phyloP scores from a whole-genome alignment of 2,797 vertebrate species.

The Sebastes alutus region DNA sequence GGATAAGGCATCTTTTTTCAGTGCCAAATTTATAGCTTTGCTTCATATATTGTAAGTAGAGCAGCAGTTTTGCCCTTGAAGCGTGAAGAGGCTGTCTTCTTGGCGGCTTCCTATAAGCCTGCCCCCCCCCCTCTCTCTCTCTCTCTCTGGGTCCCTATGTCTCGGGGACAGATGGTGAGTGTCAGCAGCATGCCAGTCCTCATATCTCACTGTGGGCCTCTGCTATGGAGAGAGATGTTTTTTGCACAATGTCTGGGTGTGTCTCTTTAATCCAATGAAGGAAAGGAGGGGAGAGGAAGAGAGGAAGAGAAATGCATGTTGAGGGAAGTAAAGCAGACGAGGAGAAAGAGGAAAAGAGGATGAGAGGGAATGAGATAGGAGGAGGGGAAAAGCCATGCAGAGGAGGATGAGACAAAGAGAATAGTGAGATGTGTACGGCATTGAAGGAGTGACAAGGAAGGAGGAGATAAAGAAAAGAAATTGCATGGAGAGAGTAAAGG shows the following conservation, averaged over 20 bases:
- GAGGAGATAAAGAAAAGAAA: constrained; percentile 20
- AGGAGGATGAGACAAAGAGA: neutral
- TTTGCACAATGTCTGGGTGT: constrained; percentile 39
- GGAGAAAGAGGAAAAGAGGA: constrained; percentile 10
- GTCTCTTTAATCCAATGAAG: constrained; percentile 47
- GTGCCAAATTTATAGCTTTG: constrained; percentile 35
- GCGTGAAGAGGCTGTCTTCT: constrained; percentile 38
- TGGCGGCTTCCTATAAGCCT: constrained; percentile 34
- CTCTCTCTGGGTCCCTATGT: constrained; percentile 16
- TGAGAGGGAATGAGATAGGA: constrained; percentile 22
- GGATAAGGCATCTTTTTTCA: neutral
- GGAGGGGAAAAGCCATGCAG: constrained; percentile 8
- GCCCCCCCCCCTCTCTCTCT: neutral
- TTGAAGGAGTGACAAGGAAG: constrained; percentile 7
- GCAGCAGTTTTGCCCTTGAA: constrained; percentile 46
- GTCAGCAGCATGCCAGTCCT: constrained; percentile 60
- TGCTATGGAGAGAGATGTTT: constrained; percentile 46
- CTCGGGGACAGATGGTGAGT: constrained; percentile 66
- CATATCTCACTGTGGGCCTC: constrained; percentile 46
- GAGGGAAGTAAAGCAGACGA: constrained; percentile 6
- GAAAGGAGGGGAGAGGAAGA: neutral
- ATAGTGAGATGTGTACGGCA: neutral
- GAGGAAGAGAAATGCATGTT: neutral
- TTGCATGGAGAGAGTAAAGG: neutral
- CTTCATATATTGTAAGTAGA: constrained; percentile 30